A percentile compares a stretch with the other conserved stretches of the same genome.
These are phyloP conservation scores for Amphilophus citrinellus DNA, from an alignment of 2,113 vertebrate genomes.

Conservation along the genomic window DNA sequence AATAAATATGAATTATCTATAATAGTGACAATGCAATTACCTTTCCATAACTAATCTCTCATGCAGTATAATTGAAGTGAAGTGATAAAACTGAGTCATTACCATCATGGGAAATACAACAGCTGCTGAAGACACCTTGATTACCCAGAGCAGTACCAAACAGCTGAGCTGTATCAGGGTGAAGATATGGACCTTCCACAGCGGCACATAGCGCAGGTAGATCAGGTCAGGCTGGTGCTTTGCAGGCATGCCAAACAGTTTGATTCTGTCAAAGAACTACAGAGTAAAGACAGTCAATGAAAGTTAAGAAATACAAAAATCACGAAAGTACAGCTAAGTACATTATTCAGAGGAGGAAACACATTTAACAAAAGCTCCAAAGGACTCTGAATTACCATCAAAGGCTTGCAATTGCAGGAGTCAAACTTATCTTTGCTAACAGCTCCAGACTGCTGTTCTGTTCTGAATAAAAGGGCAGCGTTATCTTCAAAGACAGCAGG, in stretches of 20 bases:
- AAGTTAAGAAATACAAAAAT: neutral
- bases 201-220: slow-evolving; percentile 93
- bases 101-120: slow-evolving; percentile 99
- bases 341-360: slow-evolving; percentile 13
- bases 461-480: slow-evolving; percentile 1
- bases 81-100: slow-evolving; percentile 37
- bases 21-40: neutral
- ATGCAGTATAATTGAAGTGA: neutral
- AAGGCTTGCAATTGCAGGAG: slow-evolving; percentile 31
- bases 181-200: slow-evolving; percentile 96
- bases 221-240: slow-evolving; percentile 96
- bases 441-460: slow-evolving; percentile 22
- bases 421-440: slow-evolving; percentile 26
- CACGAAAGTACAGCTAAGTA: neutral
- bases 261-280: slow-evolving; percentile 96
- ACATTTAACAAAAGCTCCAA: slow-evolving; percentile 13
- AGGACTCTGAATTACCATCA: slow-evolving; percentile 29
- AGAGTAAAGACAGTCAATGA: neutral
- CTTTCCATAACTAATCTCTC: neutral
- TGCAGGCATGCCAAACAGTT: slow-evolving; percentile 94
- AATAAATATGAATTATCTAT: neutral
- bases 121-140: slow-evolving; percentile 92
- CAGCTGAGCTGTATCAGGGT: slow-evolving; percentile 94
- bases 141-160: slow-evolving; percentile 92
- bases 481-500: slow-evolving; percentile 44